phyloP scores from a whole-genome alignment of 1,140 invertebrate species.

The Oryzaephilus surinamensis region DNA sequence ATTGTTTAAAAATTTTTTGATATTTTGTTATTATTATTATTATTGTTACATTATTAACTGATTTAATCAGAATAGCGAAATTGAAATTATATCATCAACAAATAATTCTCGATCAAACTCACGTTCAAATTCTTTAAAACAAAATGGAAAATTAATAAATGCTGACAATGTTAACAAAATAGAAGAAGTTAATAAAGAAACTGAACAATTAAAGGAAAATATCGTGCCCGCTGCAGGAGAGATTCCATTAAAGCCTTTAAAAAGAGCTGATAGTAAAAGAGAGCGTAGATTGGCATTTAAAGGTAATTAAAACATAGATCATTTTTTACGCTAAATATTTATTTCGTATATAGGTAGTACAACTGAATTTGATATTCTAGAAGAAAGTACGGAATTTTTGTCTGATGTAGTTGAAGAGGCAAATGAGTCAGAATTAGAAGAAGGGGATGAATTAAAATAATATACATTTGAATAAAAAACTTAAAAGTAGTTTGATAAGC shows the following conservation, averaged over 20 bases:
- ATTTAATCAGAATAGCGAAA: conserved; percentile 4
- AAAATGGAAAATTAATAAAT: conserved; percentile 21
- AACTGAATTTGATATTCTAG: no score
- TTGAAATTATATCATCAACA: conserved; percentile 5
- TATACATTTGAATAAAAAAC: no score
- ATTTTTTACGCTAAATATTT: no score
- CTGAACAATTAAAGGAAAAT: conserved; percentile 13
- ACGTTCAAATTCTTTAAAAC: no score
- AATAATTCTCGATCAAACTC: no score
- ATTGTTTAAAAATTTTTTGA: neutral
- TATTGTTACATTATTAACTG: conserved; percentile 5
- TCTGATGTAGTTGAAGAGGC: no score
- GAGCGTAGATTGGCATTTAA: conserved; percentile 29
- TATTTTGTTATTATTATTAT: neutral
- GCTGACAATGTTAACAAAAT: conserved; percentile 15
- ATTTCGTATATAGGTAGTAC: no score
- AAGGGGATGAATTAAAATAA: no score
- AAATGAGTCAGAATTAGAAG: no score
- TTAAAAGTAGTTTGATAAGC: no score
- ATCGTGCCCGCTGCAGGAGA: conserved; percentile 14
- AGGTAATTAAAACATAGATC: no score
- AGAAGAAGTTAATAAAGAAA: conserved; percentile 11
- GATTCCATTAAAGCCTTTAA: conserved; percentile 15
- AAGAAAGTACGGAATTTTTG: no score
- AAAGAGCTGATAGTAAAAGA: conserved; percentile 20